Percentiles rank a stretch among this genome's conserved stretches.
Evolutionary conservation across 2,113 vertebrate genomes (phyloP).

Genomic region (Cinclus mexicanus): DNA sequence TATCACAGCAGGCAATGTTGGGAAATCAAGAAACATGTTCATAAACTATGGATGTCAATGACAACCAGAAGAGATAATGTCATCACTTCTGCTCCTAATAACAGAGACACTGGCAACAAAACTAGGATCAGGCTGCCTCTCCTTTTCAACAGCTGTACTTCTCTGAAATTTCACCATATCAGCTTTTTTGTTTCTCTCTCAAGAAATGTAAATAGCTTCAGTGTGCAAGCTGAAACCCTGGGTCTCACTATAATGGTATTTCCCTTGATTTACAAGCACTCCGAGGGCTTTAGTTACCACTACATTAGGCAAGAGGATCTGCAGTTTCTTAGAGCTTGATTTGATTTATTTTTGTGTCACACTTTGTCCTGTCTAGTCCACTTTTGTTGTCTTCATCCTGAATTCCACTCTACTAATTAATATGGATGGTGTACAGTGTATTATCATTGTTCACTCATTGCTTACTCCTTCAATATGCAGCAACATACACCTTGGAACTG

Average conservation of each 20-base stretch:
- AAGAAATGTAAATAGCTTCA: neutral
- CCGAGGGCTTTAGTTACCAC: neutral
- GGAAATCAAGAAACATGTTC: neutral
- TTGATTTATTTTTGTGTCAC: neutral
- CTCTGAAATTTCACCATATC: neutral
- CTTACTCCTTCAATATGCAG: neutral
- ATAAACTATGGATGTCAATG: neutral
- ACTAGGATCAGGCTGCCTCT: neutral
- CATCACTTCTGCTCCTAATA: neutral
- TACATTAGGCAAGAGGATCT: neutral
- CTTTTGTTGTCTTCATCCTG: neutral
- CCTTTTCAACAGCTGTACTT: neutral
- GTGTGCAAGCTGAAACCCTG: neutral
- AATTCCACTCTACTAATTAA: neutral
- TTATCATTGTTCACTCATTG: neutral
- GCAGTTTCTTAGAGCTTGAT: neutral
- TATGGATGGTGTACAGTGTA: neutral
- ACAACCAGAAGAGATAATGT: neutral
- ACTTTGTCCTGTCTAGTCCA: neutral
- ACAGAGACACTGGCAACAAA: neutral
- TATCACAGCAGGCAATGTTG: neutral
- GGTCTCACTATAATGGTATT: neutral
- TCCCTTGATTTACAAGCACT: neutral
- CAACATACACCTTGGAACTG: neutral
- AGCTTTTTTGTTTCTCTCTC: neutral